Conservation (phyloP, 2,113 vertebrate species). For the Chaetops frenatus region DNA sequence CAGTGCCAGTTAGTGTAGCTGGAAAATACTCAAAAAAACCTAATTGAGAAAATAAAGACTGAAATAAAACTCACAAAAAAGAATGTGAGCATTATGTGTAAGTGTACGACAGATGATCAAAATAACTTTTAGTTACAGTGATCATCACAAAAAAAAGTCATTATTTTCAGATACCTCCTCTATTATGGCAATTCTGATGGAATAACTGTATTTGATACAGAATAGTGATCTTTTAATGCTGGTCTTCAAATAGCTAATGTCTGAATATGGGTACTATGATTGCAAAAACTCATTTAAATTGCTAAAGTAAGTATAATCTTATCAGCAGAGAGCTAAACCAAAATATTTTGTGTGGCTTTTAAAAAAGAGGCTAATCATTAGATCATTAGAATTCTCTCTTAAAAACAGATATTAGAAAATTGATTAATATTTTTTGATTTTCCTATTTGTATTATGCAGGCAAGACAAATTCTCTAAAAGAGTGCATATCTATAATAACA, state of each 20-base stretch:
- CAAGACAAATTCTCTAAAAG: background rate
- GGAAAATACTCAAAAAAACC: background rate
- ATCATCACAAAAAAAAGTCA: background rate
- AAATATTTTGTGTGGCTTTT: background rate
- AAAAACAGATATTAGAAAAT: background rate
- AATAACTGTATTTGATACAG: background rate
- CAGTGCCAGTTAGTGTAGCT: background rate
- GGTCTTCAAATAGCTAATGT: background rate
- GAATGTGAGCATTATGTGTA: background rate
- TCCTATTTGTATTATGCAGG: background rate
- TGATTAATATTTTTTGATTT: background rate
- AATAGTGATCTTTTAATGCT: background rate
- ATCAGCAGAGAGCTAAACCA: background rate
- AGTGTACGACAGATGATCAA: background rate
- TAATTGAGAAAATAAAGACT: background rate
- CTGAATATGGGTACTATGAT: background rate
- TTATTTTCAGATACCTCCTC: background rate
- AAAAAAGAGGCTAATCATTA: background rate
- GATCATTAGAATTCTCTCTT: background rate
- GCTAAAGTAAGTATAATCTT: background rate
- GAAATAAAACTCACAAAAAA: background rate
- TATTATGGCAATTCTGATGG: background rate
- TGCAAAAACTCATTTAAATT: background rate
- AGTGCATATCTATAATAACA: background rate
- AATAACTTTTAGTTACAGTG: background rate